Base-by-base conservation (phyloP, 23 tunicate genomes). In the Botrylloides violaceus region DNA sequence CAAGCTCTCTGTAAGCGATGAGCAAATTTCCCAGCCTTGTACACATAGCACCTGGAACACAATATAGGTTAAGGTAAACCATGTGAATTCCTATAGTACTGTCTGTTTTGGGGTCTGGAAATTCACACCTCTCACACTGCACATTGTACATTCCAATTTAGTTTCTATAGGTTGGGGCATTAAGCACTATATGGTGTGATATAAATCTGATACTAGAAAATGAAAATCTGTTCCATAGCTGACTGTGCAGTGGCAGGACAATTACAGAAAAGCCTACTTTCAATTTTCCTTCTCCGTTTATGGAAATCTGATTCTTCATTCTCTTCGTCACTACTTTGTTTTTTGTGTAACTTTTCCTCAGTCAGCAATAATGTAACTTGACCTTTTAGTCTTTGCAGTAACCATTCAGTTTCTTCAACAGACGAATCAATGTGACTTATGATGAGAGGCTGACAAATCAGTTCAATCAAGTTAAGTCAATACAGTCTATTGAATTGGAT, bases 341-440 rank as follows among this genome's bases (percentile, higher is more conserved):
- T 0, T 32, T 43, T 32, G 1, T 28, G 4, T 0, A 68, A 43
- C 29, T 68, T 68, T 18, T 68, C 58, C 25, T 68, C 74, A 0
- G 74, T 25, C 21, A 68, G n/a, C 36, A 53, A 20, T 30, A 50
- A 49, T 35, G 74, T 24, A 53, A 64, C 29, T 24, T 29, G 68
- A 15, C 96, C 84, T 77, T 73, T 88, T 55, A 88, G 26, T n/a
- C 86, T 64, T 22, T 72, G 80, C 76, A 88, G 27, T 71, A 88
- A 34, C 96, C 96, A 88, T 2, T 82, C 88, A 1, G 59, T 56
- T 47, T 82, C 88, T 5, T 60, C 59, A 3, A 81, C 37, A 21
- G 79, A 32, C 29, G 43, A 33, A 12, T 88, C 88, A 43, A 83
- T 49, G 56, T 77, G 77, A n/a, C 34, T 80, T 5, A 73, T 65